phyloP scores from a whole-genome alignment of 2,797 vertebrate genomes.

The Acanthopagrus latus region DNA sequence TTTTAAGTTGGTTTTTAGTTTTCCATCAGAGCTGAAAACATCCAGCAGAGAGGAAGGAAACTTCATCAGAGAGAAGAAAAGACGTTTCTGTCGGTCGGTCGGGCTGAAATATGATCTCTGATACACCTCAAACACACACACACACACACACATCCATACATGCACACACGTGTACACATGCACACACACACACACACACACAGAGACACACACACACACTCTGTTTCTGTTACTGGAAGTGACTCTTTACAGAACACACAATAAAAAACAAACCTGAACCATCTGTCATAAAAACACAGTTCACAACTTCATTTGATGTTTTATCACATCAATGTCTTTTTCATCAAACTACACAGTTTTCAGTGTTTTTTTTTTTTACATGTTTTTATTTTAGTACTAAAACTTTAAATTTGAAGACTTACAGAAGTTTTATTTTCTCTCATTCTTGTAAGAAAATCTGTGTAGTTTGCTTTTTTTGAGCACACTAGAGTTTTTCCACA shows the following conservation, averaged over 20 bases:
- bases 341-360: neutral
- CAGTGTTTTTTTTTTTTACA: neutral
- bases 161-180: too few species aligned
- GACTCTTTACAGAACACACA: neutral
- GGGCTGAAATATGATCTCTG: constrained; percentile 34
- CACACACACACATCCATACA: too few species aligned
- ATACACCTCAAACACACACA: too few species aligned
- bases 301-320: neutral
- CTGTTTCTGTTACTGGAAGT: constrained; percentile 37
- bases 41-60: neutral
- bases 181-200: too few species aligned
- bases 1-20: neutral
- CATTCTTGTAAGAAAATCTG: neutral
- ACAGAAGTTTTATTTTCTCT: neutral
- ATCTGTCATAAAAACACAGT: neutral
- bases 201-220: too few species aligned
- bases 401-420: too few species aligned
- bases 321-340: neutral
- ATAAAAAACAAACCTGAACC: too few species aligned
- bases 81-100: neutral
- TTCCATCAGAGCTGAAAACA: neutral
- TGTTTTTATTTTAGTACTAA: neutral
- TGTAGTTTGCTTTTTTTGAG: neutral
- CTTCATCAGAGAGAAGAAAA: neutral
- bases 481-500: neutral